phyloP scores from a whole-genome alignment of 2,113 vertebrate genomes.

The Pionites leucogaster region DNA sequence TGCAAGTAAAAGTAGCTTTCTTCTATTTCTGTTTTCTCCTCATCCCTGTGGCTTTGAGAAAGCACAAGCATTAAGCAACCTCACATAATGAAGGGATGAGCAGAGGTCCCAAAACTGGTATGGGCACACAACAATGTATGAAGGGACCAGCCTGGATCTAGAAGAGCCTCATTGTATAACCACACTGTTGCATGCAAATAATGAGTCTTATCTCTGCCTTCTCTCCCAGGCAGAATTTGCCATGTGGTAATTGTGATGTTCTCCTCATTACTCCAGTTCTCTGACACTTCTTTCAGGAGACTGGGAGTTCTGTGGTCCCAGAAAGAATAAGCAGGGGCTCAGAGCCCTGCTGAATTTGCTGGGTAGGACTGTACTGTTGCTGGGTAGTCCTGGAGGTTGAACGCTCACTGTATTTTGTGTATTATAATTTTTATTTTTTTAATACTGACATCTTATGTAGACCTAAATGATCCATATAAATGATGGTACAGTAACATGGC shows the following conservation, averaged over 20 bases:
- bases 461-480: background rate
- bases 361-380: background rate
- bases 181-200: background rate
- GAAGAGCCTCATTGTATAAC: background rate
- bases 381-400: background rate
- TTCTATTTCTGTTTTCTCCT: background rate
- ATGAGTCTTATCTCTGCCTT: background rate
- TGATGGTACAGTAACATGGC: background rate
- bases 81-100: background rate
- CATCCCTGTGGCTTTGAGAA: background rate
- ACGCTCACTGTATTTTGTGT: background rate
- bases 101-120: background rate
- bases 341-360: background rate
- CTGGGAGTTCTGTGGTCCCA: background rate
- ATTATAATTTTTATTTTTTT: background rate
- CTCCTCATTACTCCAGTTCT: background rate
- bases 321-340: background rate
- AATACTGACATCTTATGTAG: background rate
- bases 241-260: background rate
- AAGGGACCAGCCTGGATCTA: background rate
- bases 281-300: background rate
- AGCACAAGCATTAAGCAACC: background rate
- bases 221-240: background rate
- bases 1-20: background rate
- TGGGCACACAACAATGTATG: background rate